Percentiles rank a stretch among this genome's conserved stretches.
Evolutionary conservation across 2,888 invertebrate genomes (phyloP).

Genomic region (Caenorhabditis sp.): DNA sequence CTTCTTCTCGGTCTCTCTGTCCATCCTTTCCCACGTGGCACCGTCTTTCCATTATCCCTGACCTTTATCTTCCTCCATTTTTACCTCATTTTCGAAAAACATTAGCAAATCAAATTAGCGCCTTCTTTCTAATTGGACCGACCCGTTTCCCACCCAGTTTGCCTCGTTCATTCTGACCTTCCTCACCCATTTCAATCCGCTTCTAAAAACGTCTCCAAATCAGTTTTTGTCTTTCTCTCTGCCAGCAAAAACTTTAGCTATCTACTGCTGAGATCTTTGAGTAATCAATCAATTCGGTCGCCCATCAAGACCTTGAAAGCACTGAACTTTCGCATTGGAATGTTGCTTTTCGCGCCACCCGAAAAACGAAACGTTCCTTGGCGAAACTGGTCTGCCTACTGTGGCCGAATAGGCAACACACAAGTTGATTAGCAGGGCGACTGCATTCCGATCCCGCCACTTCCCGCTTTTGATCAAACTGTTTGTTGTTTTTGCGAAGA

Average conservation of each 20-base stretch:
- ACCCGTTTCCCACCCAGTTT: conserved; percentile 29
- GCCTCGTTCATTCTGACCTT: conserved; percentile 24
- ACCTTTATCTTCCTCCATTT: conserved; percentile 3
- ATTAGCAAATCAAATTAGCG: conserved; percentile 20
- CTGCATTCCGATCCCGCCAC: conserved; percentile 47
- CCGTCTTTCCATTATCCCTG: conserved; percentile 10
- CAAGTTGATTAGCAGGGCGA: conserved; percentile 40
- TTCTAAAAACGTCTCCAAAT: conserved; percentile 19
- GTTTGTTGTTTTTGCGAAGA: conserved; percentile 27
- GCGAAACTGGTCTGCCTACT: conserved; percentile 40
- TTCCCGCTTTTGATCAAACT: conserved; percentile 31
- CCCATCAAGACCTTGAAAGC: conserved; percentile 46
- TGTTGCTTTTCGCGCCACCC: conserved; percentile 49
- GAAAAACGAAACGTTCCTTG: conserved; percentile 34
- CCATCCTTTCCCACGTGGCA: conserved; percentile 3
- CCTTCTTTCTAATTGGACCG: conserved; percentile 31
- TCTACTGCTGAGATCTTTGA: conserved; percentile 15
- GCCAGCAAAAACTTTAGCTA: neutral
- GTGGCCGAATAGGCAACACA: conserved; percentile 22
- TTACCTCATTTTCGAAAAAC: conserved; percentile 1
- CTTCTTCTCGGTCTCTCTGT: neutral
- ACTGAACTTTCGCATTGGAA: conserved; percentile 41
- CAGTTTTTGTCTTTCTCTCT: conserved; percentile 17
- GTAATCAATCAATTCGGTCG: conserved; percentile 46
- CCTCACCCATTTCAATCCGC: neutral